A percentile compares a stretch with the other conserved stretches of the same genome.
phyloP scores from a whole-genome alignment of 2,113 vertebrate genomes.

The Larimichthys polyactis region DNA sequence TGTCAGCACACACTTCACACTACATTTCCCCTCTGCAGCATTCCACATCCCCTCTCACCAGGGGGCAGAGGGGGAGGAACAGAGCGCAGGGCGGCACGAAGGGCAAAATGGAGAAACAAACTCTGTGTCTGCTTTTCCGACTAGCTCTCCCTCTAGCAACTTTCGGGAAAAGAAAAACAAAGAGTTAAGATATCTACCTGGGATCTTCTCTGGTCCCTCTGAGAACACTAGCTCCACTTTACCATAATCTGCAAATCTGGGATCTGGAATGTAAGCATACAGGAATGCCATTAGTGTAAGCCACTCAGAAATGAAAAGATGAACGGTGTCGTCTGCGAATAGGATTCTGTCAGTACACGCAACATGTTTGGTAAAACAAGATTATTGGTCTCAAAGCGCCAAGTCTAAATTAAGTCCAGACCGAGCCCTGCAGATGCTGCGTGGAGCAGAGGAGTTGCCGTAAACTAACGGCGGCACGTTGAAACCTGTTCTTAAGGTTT shows the following conservation, averaged over 20 bases:
- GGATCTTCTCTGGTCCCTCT: constrained; percentile 90
- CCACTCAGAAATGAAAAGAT: constrained; percentile 31
- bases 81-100: background rate
- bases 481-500: constrained; percentile 48
- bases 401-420: constrained; percentile 63
- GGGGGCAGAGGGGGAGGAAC: constrained; percentile 47
- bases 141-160: background rate
- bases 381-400: constrained; percentile 57
- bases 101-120: constrained; percentile 23
- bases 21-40: constrained; percentile 75
- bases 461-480: constrained; percentile 40
- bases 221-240: constrained; percentile 96
- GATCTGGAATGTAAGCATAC: constrained; percentile 86
- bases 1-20: constrained; percentile 81
- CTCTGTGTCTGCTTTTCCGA: constrained; percentile 35
- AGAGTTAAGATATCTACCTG: constrained; percentile 81
- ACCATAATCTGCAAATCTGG: constrained; percentile 91
- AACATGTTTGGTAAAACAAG: constrained; percentile 60
- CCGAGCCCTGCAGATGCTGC: constrained; percentile 33
- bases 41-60: constrained; percentile 72
- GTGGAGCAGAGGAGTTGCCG: constrained; percentile 30
- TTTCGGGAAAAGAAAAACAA: background rate
- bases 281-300: constrained; percentile 34
- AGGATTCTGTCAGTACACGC: constrained; percentile 34
- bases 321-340: constrained; percentile 31